phyloP scores from a whole-genome alignment of 1,140 invertebrate genomes.

The Teleopsis dalmanni region DNA sequence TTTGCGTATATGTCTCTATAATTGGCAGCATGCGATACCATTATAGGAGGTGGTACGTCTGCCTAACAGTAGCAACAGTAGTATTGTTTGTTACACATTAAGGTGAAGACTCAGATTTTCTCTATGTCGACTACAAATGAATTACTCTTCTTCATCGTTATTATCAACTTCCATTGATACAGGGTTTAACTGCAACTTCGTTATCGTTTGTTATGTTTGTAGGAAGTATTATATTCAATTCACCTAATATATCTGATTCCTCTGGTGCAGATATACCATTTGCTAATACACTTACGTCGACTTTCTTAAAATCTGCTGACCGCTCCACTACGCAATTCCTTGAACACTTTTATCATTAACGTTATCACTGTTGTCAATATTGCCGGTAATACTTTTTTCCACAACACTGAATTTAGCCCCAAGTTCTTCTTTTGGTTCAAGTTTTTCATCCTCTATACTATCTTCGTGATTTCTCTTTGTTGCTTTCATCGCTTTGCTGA shows the following conservation, averaged over 20 bases:
- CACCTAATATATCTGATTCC: slow-evolving; percentile 22
- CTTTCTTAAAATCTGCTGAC: slow-evolving; percentile 19
- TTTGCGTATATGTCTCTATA: too few species aligned
- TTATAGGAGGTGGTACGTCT: too few species aligned
- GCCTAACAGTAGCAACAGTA: too few species aligned
- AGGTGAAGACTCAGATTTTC: too few species aligned
- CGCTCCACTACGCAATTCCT: not conserved
- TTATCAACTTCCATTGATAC: slow-evolving; percentile 40
- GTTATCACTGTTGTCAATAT: not conserved
- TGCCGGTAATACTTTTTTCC: not conserved
- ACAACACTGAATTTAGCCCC: not conserved
- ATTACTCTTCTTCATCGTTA: not conserved
- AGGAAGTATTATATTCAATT: slow-evolving; percentile 11
- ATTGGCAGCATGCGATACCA: too few species aligned
- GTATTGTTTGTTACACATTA: too few species aligned
- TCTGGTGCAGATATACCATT: slow-evolving; percentile 15
- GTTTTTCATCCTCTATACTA: slow-evolving; percentile 5
- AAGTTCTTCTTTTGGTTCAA: not conserved
- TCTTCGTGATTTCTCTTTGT: too few species aligned
- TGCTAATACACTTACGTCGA: slow-evolving; percentile 15
- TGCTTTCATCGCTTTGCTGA: not conserved
- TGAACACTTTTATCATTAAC: not conserved
- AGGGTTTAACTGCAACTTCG: slow-evolving; percentile 22
- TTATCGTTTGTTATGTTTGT: slow-evolving; percentile 20
- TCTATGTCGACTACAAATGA: too few species aligned